Percentiles rank a stretch among this genome's conserved stretches.
Evolutionary conservation across 2,888 invertebrate genomes (phyloP).

Genomic region (Oxycera nigricornis): DNA sequence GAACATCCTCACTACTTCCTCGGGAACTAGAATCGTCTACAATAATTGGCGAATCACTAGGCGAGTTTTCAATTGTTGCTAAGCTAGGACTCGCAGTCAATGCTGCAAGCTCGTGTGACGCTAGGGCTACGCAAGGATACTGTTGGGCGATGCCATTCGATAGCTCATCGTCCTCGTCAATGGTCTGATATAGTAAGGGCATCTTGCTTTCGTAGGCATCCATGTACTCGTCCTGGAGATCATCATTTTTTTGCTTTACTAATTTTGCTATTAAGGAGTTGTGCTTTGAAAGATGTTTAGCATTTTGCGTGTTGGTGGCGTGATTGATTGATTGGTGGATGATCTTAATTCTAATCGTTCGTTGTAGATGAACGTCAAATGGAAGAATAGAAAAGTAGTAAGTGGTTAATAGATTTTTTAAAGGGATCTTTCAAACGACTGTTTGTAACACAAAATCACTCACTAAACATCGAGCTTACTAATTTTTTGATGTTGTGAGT

Average conservation of each 20-base stretch:
- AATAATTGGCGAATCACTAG: neutral
- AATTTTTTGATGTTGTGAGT: neutral
- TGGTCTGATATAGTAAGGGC: constrained; percentile 26
- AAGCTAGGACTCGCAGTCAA: neutral
- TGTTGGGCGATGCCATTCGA: neutral
- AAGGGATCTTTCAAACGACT: constrained; percentile 7
- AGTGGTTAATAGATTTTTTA: neutral
- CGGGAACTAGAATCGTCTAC: neutral
- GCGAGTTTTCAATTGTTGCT: constrained; percentile 4
- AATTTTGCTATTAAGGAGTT: neutral
- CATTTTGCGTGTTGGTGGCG: neutral
- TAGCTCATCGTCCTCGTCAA: neutral
- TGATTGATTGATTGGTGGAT: neutral
- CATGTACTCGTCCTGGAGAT: constrained; percentile 30
- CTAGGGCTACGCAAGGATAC: neutral
- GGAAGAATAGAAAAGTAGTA: constrained; percentile 18
- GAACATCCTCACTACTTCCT: neutral
- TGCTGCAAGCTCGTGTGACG: neutral
- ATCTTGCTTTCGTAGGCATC: constrained; percentile 33
- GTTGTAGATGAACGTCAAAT: constrained; percentile 8
- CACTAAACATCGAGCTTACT: neutral
- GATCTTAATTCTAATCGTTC: constrained; percentile 29
- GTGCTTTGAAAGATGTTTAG: neutral
- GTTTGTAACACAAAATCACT: neutral
- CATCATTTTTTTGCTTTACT: constrained; percentile 33